A percentile compares a stretch with the other conserved stretches of the same genome.
phyloP scores from a whole-genome alignment of 2,113 vertebrate genomes.

The Halcyon malimbica region DNA sequence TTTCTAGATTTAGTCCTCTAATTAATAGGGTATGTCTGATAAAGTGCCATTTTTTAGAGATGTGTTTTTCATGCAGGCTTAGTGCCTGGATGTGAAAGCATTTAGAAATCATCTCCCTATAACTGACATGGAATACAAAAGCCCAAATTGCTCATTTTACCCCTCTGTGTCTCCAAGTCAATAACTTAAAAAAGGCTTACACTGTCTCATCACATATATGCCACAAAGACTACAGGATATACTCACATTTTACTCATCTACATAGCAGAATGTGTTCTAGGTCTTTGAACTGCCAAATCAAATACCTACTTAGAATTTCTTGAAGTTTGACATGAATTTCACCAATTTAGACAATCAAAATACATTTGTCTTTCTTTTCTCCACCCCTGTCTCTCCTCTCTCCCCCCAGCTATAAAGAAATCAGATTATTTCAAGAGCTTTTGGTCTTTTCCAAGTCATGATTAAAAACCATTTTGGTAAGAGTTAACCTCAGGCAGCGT shows the following conservation, averaged over 20 bases:
- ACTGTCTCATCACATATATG: neutral
- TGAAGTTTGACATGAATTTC: neutral
- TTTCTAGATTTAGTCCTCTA: conserved; percentile 2
- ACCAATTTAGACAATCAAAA: neutral
- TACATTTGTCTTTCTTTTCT: neutral
- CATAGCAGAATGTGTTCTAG: neutral
- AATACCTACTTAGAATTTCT: neutral
- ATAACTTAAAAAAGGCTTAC: neutral
- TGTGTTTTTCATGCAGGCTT: neutral
- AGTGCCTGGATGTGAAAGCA: neutral
- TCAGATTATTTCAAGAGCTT: neutral
- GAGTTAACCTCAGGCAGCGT: neutral
- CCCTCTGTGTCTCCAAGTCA: neutral
- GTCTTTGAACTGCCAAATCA: neutral
- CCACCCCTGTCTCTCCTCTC: too few relatives aligned
- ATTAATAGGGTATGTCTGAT: conserved; percentile 18
- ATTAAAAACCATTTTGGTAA: neutral
- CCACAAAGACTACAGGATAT: neutral
- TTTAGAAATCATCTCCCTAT: neutral
- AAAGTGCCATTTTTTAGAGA: neutral
- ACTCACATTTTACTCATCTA: neutral
- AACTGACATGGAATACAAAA: neutral
- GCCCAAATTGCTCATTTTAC: neutral
- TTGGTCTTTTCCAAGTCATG: neutral
- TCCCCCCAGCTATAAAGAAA: neutral